A percentile compares a stretch with the other conserved stretches of the same genome.
phyloP scores from a whole-genome alignment of 2,888 invertebrate genomes.

The Tetramorium bicarinatum region DNA sequence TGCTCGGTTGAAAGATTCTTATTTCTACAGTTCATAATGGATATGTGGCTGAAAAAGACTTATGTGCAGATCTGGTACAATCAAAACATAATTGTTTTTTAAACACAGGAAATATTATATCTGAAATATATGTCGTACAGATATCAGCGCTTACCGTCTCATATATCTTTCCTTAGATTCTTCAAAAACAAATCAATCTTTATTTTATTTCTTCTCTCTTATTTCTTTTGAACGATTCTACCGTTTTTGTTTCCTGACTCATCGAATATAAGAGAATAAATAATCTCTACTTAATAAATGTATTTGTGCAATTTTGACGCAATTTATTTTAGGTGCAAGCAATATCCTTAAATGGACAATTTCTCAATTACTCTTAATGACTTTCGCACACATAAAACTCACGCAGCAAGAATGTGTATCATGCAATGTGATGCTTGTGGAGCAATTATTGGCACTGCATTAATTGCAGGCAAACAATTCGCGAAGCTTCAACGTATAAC shows the following conservation, averaged over 20 bases:
- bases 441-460: constrained; percentile 32
- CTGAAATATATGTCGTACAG: neutral
- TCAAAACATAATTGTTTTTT: neutral
- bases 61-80: neutral
- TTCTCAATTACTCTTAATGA: neutral
- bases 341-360: neutral
- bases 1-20: neutral
- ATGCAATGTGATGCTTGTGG: constrained; percentile 25
- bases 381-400: constrained; percentile 1
- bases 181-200: neutral
- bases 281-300: neutral
- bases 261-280: neutral
- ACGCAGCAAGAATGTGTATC: neutral
- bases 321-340: neutral
- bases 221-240: neutral
- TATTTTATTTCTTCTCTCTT: neutral
- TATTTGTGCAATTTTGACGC: neutral
- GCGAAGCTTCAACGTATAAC: neutral
- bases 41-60: neutral
- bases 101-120: neutral
- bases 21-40: neutral
- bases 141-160: neutral
- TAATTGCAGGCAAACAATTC: constrained; percentile 38
- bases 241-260: neutral
- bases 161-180: neutral